phyloP scores from a whole-genome alignment of 2,797 vertebrate species.

The Chrysocyon brachyurus region DNA sequence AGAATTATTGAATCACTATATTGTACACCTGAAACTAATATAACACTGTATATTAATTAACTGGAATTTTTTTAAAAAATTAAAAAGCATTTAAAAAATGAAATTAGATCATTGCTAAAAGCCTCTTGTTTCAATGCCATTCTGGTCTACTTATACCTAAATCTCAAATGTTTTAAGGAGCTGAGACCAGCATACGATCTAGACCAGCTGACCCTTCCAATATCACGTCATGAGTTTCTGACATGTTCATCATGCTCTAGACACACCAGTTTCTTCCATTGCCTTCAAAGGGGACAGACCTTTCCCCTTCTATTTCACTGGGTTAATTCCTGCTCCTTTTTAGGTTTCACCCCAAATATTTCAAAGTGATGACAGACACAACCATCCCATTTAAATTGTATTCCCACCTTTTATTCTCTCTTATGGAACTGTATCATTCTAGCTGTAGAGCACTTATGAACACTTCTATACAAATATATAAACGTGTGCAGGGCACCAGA shows the following conservation, averaged over 20 bases:
- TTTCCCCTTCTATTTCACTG: neutral
- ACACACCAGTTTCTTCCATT: neutral
- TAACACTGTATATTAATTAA: neutral
- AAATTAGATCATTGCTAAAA: neutral
- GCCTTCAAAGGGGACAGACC: neutral
- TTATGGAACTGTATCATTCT: neutral
- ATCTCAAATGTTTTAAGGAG: neutral
- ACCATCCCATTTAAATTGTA: neutral
- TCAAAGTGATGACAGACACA: neutral
- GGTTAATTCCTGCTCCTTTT: neutral
- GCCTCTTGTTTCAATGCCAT: neutral
- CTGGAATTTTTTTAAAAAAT: neutral
- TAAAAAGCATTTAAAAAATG: neutral
- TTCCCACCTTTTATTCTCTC: neutral
- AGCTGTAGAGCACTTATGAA: neutral
- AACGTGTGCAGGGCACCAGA: neutral
- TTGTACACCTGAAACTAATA: neutral
- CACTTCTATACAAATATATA: neutral
- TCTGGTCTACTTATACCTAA: neutral
- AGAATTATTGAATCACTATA: neutral
- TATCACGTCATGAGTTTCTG: neutral
- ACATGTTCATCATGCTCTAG: neutral
- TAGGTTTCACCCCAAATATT: neutral
- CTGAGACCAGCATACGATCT: neutral
- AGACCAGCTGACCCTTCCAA: neutral